Percentiles rank a stretch among this genome's conserved stretches.
These are phyloP conservation scores for Zoanthus solanderi DNA, from an alignment of 92 coral and sea anemone species.

Conservation along the genomic window DNA sequence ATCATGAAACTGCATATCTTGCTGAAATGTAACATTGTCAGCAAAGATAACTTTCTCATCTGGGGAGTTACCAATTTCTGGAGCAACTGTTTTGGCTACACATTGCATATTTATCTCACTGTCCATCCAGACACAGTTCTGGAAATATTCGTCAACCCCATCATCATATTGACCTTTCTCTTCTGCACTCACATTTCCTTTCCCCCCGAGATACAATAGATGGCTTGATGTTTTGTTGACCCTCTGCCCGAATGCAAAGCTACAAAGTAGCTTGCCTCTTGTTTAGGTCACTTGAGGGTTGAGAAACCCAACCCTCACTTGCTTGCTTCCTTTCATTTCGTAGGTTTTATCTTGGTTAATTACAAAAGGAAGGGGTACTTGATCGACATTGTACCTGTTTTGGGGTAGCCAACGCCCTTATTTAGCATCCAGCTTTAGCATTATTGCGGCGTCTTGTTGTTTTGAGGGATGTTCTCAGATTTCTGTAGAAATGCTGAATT, in stretches of 20 bases:
- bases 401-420: too few species aligned
- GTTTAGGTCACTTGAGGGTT: neutral
- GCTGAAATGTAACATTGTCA: neutral
- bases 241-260: conserved; percentile 63
- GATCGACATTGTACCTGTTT: neutral
- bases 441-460: too few species aligned
- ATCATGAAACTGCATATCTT: neutral
- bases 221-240: conserved; percentile 68
- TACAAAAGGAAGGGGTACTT: conserved; percentile 2
- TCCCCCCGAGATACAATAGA: conserved; percentile 59
- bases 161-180: conserved; percentile 58
- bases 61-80: conserved; percentile 52
- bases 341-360: neutral
- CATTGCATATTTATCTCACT: conserved; percentile 55
- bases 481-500: too few species aligned
- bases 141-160: conserved; percentile 63
- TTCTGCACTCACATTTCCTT: conserved; percentile 53
- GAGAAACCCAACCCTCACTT: neutral
- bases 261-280: conserved; percentile 55
- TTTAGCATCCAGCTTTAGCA: too few species aligned
- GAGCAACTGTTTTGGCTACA: conserved; percentile 50
- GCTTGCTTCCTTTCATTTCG: neutral
- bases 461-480: too few species aligned
- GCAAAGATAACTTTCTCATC: conserved; percentile 17
- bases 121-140: conserved; percentile 64